Conservation (phyloP, 2,888 invertebrate species). For the Polia nebulosa region DNA sequence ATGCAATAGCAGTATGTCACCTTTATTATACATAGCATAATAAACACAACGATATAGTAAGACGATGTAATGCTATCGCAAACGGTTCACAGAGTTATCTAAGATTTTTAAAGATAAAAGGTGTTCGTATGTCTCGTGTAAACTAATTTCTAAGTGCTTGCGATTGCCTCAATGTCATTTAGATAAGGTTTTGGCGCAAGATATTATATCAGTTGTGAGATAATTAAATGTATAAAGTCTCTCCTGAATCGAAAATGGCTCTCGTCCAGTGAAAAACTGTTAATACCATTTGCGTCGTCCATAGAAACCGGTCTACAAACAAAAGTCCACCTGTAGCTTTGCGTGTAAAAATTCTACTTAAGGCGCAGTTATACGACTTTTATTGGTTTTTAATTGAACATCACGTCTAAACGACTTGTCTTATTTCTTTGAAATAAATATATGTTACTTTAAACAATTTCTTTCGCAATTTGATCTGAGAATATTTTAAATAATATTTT, state of each 20-base stretch:
- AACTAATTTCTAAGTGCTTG: slow-evolving; percentile 16
- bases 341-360: too few species aligned
- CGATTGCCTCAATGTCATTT: slow-evolving; percentile 16
- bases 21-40: slow-evolving; percentile 11
- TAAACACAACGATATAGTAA: background rate
- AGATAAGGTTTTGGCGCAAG: slow-evolving; percentile 11
- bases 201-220: background rate
- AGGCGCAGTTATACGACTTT: too few species aligned
- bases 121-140: slow-evolving; percentile 2
- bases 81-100: slow-evolving; percentile 37
- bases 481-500: too few species aligned
- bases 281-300: too few species aligned
- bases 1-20: slow-evolving; percentile 35
- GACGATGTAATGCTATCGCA: background rate
- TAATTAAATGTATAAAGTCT: background rate
- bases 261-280: too few species aligned
- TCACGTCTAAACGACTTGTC: too few species aligned
- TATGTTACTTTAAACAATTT: too few species aligned
- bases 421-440: too few species aligned
- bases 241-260: background rate
- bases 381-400: too few species aligned
- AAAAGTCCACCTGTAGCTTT: too few species aligned
- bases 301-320: too few species aligned
- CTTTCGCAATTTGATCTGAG: too few species aligned
- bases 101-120: slow-evolving; percentile 11